Percentiles rank a stretch among this genome's conserved stretches.
These are phyloP conservation scores for Papilio polyxenes DNA, from an alignment of 1,140 invertebrate species.

Conservation along the genomic window DNA sequence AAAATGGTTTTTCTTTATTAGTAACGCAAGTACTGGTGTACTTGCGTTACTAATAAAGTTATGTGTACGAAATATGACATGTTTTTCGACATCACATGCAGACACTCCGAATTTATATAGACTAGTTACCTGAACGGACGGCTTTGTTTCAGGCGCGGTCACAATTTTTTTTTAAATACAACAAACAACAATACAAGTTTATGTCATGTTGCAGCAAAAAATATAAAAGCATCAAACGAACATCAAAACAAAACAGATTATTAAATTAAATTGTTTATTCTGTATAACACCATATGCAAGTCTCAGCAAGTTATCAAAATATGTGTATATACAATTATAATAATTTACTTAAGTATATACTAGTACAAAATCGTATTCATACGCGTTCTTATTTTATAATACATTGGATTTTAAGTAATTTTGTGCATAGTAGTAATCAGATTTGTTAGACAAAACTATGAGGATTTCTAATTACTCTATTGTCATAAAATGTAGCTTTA, in stretches of 20 bases:
- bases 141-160: too few species aligned
- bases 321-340: slow-evolving; percentile 37
- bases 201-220: too few species aligned
- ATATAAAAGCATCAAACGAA: too few species aligned
- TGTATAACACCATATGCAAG: slow-evolving; percentile 37
- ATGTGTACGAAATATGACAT: too few species aligned
- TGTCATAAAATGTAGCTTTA: background rate
- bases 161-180: too few species aligned
- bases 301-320: slow-evolving; percentile 24
- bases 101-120: too few species aligned
- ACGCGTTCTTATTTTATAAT: background rate
- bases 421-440: slow-evolving; percentile 16
- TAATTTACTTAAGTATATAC: slow-evolving; percentile 37
- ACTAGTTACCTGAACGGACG: too few species aligned
- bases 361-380: background rate
- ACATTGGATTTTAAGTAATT: background rate
- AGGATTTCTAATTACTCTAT: background rate
- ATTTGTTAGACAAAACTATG: background rate
- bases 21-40: too few species aligned
- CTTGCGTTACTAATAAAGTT: too few species aligned
- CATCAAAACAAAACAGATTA: background rate
- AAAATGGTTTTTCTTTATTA: too few species aligned
- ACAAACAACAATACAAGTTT: too few species aligned
- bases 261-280: slow-evolving; percentile 33
- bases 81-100: too few species aligned